Conservation (phyloP, 2,797 vertebrate genomes). For the Distichodus sexfasciatus region DNA sequence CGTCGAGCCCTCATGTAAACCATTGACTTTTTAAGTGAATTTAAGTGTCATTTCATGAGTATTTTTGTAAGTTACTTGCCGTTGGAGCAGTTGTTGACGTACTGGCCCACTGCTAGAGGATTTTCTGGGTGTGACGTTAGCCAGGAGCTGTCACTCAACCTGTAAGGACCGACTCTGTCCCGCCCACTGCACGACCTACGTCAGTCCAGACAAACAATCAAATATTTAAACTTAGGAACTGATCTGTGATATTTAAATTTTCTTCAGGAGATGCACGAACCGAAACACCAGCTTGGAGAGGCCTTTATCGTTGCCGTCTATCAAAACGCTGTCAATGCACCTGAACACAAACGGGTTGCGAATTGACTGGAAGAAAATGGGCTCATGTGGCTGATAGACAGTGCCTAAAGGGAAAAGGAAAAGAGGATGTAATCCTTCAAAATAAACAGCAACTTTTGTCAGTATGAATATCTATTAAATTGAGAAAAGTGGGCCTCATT, state of each 20-base stretch:
- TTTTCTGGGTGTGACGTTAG: conserved; percentile 76
- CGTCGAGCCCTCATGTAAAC: too few relatives aligned
- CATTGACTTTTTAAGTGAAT: too few relatives aligned
- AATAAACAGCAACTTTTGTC: neutral
- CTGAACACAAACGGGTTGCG: conserved; percentile 91
- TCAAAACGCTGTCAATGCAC: conserved; percentile 87
- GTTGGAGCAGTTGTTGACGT: conserved; percentile 92
- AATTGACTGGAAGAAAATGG: conserved; percentile 92
- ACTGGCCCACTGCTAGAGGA: conserved; percentile 89
- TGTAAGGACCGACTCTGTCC: conserved; percentile 82
- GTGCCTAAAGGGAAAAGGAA: conserved; percentile 73
- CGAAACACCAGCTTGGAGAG: conserved; percentile 87
- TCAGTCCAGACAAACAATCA: neutral
- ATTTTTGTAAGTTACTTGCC: conserved; percentile 68
- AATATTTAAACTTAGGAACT: too few relatives aligned
- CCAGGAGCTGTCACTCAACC: conserved; percentile 85
- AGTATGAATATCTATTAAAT: neutral
- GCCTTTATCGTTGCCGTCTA: conserved; percentile 92
- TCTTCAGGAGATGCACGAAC: conserved; percentile 67
- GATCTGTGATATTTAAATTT: too few relatives aligned
- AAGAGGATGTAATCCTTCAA: neutral
- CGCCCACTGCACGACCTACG: conserved; percentile 87
- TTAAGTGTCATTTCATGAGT: too few relatives aligned
- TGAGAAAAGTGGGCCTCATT: too few relatives aligned
- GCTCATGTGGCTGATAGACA: conserved; percentile 86